phyloP scores from a whole-genome alignment of 2,797 vertebrate species.

The Myotis daubentonii region DNA sequence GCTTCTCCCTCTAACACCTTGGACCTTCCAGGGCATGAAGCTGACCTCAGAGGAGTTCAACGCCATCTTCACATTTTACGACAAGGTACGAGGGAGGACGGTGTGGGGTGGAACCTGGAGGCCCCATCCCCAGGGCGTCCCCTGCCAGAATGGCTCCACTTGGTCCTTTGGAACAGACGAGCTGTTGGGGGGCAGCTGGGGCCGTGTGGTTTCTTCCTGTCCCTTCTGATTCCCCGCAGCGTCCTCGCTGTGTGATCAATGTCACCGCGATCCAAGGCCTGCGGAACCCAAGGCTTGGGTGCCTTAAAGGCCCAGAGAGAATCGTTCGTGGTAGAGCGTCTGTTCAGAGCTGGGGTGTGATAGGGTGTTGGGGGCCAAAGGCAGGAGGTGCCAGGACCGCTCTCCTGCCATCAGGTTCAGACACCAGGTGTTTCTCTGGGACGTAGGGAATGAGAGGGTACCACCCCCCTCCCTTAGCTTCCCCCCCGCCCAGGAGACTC shows the following conservation, averaged over 20 bases:
- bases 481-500: background rate
- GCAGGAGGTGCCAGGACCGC: background rate
- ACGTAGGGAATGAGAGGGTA: background rate
- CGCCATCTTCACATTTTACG: conserved; percentile 94
- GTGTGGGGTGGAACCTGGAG: background rate
- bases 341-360: background rate
- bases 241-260: background rate
- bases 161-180: background rate
- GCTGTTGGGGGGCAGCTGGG: background rate
- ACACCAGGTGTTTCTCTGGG: background rate
- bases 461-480: background rate
- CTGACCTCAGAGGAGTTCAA: conserved; percentile 92
- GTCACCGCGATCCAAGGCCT: background rate
- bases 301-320: background rate
- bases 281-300: background rate
- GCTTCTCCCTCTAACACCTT: background rate
- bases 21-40: conserved; percentile 90
- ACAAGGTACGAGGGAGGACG: conserved; percentile 89
- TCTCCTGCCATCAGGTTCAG: background rate
- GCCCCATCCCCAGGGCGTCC: background rate
- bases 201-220: background rate
- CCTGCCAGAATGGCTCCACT: background rate
- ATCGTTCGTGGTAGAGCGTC: background rate
- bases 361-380: background rate
- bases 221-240: background rate